A percentile compares a stretch with the other conserved stretches of the same genome.
Evolutionary conservation across 2,113 vertebrate genomes (phyloP).

Genomic region (Hiodon tergisus): DNA sequence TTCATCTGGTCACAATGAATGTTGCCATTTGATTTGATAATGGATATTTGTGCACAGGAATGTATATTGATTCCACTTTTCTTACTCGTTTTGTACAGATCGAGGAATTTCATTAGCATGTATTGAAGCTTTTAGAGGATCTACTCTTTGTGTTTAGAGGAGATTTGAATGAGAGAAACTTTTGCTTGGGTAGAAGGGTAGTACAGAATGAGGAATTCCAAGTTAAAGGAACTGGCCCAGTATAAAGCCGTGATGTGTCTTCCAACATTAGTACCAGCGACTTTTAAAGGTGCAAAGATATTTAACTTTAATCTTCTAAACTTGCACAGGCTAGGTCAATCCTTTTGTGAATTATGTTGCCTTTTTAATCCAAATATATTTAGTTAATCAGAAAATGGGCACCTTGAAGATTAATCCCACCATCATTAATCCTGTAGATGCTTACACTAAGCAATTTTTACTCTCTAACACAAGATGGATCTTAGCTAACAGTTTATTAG

Average conservation of each 20-base stretch:
- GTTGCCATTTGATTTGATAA: background rate
- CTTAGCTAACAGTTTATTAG: too few species aligned
- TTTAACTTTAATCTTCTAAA: slow-evolving; percentile 3
- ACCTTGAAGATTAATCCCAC: too few species aligned
- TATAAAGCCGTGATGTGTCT: slow-evolving; percentile 17
- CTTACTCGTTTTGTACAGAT: slow-evolving; percentile 63
- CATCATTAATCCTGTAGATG: too few species aligned
- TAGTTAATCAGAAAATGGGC: too few species aligned
- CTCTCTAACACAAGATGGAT: too few species aligned
- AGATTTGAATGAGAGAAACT: too few species aligned
- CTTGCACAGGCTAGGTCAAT: too few species aligned
- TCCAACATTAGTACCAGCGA: slow-evolving; percentile 36
- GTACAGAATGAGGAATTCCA: slow-evolving; percentile 12
- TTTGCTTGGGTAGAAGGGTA: background rate
- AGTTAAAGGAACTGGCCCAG: too few species aligned
- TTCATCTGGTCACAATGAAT: background rate
- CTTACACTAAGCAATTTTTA: too few species aligned
- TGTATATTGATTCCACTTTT: slow-evolving; percentile 64
- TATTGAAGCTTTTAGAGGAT: background rate
- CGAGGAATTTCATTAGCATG: background rate
- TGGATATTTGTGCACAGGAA: slow-evolving; percentile 54
- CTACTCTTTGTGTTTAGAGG: background rate
- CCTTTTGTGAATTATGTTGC: too few species aligned
- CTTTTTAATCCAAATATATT: too few species aligned
- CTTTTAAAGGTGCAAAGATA: slow-evolving; percentile 30